Percentiles rank a stretch among this genome's conserved stretches.
phyloP scores from a whole-genome alignment of 2,113 vertebrate species.

The Erpornis zantholeuca region DNA sequence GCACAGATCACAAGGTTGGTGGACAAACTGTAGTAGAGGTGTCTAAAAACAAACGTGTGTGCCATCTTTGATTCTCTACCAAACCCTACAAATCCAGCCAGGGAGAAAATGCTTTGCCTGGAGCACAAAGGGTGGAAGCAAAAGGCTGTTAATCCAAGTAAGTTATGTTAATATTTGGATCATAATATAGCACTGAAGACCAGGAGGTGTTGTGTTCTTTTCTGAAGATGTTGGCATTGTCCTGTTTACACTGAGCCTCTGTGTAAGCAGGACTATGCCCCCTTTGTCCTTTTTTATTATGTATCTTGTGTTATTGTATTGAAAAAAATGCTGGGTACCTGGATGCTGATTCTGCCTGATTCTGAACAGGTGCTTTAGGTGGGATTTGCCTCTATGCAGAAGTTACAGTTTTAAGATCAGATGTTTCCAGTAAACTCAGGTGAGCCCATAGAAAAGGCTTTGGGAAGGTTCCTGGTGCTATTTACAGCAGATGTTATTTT shows the following conservation, averaged over 20 bases:
- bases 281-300: background rate
- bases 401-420: background rate
- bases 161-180: background rate
- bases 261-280: background rate
- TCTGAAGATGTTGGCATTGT: background rate
- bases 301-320: background rate
- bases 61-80: background rate
- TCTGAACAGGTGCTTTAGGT: background rate
- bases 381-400: background rate
- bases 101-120: background rate
- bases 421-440: background rate
- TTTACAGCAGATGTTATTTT: background rate
- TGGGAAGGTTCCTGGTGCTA: background rate
- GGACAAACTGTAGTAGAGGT: background rate
- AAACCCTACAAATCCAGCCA: background rate
- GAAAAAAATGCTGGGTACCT: background rate
- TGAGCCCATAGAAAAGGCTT: background rate
- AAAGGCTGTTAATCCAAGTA: background rate
- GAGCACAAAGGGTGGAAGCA: background rate
- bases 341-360: background rate
- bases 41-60: background rate
- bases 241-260: background rate
- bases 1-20: background rate
- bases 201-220: background rate
- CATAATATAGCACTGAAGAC: background rate